A percentile compares a stretch with the other conserved stretches of the same genome.
Evolutionary conservation across 64 coral and sea anemone species (phyloP).

Genomic region (Acropora yongei): DNA sequence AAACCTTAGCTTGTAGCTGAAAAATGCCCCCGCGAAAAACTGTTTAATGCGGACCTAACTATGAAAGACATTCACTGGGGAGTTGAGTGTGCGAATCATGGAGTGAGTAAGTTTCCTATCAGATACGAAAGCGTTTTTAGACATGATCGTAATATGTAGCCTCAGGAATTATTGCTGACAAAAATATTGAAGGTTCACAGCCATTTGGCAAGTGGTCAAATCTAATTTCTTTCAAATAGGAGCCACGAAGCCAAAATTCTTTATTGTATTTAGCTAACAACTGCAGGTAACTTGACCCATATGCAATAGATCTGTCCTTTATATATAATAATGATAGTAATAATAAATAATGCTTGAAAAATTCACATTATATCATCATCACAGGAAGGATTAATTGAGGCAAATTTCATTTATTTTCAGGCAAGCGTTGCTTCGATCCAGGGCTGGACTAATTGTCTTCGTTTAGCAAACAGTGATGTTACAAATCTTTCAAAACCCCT

Average conservation of each 20-base stretch:
- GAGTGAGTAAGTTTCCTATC: too few species aligned
- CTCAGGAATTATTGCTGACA: background rate
- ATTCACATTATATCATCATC: constrained; percentile 15
- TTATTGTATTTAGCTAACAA: background rate
- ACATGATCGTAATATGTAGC: too few species aligned
- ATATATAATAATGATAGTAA: background rate
- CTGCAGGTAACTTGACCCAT: too few species aligned
- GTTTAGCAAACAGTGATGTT: background rate
- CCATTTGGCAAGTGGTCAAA: background rate
- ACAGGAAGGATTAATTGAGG: constrained; percentile 9
- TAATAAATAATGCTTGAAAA: background rate
- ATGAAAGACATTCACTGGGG: too few species aligned
- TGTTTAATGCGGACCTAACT: background rate
- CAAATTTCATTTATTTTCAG: constrained; percentile 28
- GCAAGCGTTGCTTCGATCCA: constrained; percentile 16
- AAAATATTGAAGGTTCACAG: background rate
- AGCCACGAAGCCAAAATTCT: constrained; percentile 2
- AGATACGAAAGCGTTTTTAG: too few species aligned
- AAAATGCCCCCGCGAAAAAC: background rate
- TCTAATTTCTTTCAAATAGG: constrained; percentile 34
- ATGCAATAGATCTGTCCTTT: constrained; percentile 9
- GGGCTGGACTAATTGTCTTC: background rate
- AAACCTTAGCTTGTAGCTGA: background rate
- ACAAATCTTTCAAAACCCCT: background rate
- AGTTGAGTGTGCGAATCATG: too few species aligned